These are phyloP conservation scores for Dendropsophus ebraccatus DNA, from an alignment of 2,113 vertebrate genomes.

Conservation along the genomic window DNA sequence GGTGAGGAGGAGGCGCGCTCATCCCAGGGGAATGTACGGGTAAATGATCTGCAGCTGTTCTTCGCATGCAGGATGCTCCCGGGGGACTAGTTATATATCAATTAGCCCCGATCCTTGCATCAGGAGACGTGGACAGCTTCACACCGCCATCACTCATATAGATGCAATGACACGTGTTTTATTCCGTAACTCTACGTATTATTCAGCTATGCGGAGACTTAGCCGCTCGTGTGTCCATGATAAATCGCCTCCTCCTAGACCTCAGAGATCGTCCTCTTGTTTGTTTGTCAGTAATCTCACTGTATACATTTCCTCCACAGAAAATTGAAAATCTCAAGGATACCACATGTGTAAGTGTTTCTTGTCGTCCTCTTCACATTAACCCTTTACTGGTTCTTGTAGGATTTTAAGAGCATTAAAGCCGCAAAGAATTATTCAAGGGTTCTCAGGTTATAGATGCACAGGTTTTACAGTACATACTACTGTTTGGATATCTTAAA, in stretches of 20 bases:
- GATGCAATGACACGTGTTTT: not conserved
- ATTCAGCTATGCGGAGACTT: not conserved
- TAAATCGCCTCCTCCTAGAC: not conserved
- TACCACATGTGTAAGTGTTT: constrained; percentile 93
- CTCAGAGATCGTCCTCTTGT: not conserved
- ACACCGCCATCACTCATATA: not conserved
- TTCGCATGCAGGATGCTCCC: not conserved
- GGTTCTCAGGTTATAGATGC: too few species aligned
- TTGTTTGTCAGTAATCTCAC: not conserved
- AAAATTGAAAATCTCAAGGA: constrained; percentile 97
- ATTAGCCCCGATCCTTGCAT: not conserved
- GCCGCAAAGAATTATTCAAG: too few species aligned
- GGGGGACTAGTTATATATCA: not conserved
- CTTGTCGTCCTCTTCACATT: not conserved
- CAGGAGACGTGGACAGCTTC: not conserved
- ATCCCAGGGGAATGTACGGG: not conserved
- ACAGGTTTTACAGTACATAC: too few species aligned
- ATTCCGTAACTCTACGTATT: not conserved
- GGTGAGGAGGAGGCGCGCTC: not conserved
- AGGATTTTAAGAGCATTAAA: too few species aligned
- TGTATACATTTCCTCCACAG: constrained; percentile 69
- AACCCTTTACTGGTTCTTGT: not conserved
- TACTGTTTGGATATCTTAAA: too few species aligned
- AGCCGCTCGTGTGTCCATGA: too few species aligned
- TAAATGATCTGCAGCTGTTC: constrained; percentile 40